These are phyloP conservation scores for Myotis yumanensis DNA, from an alignment of 2,113 vertebrate species.

Conservation along the genomic window DNA sequence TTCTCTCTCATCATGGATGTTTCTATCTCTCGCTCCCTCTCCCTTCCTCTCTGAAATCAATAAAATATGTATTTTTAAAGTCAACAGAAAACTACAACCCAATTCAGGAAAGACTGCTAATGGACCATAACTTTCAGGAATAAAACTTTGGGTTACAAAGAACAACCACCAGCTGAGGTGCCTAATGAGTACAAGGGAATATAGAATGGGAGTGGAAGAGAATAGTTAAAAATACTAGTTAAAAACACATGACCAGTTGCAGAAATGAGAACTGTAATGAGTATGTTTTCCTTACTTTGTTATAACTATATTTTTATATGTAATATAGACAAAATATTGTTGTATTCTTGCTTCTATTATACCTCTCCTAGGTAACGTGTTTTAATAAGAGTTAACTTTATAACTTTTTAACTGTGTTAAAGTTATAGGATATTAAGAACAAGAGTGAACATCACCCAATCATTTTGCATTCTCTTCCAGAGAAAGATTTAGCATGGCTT, in stretches of 20 bases:
- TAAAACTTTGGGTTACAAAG: not conserved
- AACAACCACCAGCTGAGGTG: no score
- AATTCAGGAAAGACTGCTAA: not conserved
- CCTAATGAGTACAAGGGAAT: not conserved
- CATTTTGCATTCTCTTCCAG: not conserved
- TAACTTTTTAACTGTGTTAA: not conserved
- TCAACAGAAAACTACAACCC: not conserved
- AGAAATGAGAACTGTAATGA: not conserved
- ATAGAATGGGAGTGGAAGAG: not conserved
- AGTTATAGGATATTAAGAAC: not conserved
- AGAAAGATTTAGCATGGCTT: not conserved
- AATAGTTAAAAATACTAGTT: not conserved
- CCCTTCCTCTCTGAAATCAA: not conserved
- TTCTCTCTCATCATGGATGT: not conserved
- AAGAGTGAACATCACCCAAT: not conserved
- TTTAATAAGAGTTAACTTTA: not conserved
- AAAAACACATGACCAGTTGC: not conserved
- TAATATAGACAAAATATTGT: not conserved
- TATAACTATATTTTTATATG: not conserved
- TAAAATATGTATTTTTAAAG: not conserved
- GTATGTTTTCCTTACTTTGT: not conserved
- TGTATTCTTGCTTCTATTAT: not conserved
- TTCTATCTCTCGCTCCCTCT: not conserved
- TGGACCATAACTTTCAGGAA: not conserved
- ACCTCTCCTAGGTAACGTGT: not conserved